A percentile compares a stretch with the other conserved stretches of the same genome.
Conservation (phyloP, 2,888 invertebrate species). For the Halocaridina rubra region DNA sequence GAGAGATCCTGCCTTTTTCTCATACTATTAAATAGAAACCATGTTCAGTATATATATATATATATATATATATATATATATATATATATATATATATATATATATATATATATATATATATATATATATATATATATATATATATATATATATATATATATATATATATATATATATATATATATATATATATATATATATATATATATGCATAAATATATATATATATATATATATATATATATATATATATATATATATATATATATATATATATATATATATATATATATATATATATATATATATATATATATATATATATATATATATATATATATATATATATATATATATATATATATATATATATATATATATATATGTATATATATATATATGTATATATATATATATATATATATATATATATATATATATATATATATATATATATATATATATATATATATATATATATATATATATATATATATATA, state of each 20-base stretch:
- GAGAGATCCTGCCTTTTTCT: no score
- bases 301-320: not conserved
- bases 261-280: not conserved
- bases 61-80: not conserved
- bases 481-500: not conserved
- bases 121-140: not conserved
- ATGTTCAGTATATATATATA: not conserved
- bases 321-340: not conserved
- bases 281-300: not conserved
- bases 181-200: not conserved
- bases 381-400: not conserved
- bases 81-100: not conserved
- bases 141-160: not conserved
- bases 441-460: not conserved
- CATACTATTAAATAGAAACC: not conserved
- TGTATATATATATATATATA: not conserved
- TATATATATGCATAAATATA: not conserved
- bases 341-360: not conserved
- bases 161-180: not conserved
- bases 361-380: not conserved
- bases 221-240: not conserved
- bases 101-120: not conserved
- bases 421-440: not conserved
- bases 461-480: not conserved
- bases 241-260: not conserved